Conservation (phyloP, 2,113 vertebrate genomes). For the Hippocampus abdominalis region DNA sequence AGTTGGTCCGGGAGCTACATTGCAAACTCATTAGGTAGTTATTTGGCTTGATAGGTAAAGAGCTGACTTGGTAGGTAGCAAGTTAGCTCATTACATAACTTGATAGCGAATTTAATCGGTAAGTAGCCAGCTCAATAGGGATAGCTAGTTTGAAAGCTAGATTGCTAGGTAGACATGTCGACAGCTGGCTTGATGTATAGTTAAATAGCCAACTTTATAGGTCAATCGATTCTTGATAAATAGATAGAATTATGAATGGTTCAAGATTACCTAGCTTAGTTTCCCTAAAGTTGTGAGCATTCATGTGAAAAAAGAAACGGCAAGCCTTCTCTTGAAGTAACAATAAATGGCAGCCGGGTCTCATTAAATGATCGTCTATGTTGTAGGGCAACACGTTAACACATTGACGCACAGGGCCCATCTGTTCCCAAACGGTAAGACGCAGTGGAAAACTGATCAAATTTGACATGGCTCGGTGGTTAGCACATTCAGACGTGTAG, state of each 20-base stretch:
- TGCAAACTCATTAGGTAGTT: neutral
- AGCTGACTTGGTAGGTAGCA: neutral
- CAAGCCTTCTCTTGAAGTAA: slow-evolving; percentile 29
- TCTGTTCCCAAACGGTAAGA: slow-evolving; percentile 52
- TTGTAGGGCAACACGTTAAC: slow-evolving; percentile 51
- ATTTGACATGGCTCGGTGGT: slow-evolving; percentile 43
- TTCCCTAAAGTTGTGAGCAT: neutral
- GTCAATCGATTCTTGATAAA: neutral
- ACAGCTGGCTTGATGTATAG: neutral
- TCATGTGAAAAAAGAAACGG: slow-evolving; percentile 17
- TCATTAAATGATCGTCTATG: slow-evolving; percentile 41
- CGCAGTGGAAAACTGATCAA: slow-evolving; percentile 42
- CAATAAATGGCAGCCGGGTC: slow-evolving; percentile 65
- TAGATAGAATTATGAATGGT: neutral
- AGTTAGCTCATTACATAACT: no score
- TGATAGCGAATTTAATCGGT: neutral
- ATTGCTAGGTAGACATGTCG: neutral
- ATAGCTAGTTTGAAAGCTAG: no score
- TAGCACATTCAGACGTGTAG: slow-evolving; percentile 39
- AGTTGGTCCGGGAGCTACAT: neutral
- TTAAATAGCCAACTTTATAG: neutral
- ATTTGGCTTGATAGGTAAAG: neutral
- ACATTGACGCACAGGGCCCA: slow-evolving; percentile 38
- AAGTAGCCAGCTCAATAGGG: neutral
- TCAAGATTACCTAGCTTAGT: neutral